phyloP scores from a whole-genome alignment of 2,888 invertebrate species.

The Caenorhabditis panamensis region DNA sequence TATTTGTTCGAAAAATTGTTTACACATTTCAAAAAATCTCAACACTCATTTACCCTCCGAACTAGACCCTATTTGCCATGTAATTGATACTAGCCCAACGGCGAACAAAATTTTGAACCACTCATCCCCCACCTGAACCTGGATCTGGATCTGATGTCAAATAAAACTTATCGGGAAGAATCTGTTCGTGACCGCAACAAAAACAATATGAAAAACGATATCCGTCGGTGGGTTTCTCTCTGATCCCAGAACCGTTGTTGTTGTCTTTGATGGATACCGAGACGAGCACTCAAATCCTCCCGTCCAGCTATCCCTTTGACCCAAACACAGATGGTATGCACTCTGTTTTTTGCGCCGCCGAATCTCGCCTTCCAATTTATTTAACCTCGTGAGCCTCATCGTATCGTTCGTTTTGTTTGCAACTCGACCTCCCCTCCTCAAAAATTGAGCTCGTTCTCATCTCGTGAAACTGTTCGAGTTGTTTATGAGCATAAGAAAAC shows the following conservation, averaged over 20 bases:
- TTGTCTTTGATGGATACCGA: slow-evolving; percentile 29
- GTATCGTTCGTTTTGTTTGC: slow-evolving; percentile 60
- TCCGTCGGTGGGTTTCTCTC: not conserved
- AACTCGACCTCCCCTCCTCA: slow-evolving; percentile 47
- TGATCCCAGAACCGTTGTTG: slow-evolving; percentile 4
- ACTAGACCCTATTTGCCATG: slow-evolving; percentile 6
- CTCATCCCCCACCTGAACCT: not conserved
- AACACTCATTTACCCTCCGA: too few species aligned
- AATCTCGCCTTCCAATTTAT: slow-evolving; percentile 53
- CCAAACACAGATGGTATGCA: slow-evolving; percentile 46
- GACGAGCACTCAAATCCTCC: slow-evolving; percentile 17
- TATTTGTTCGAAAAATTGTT: not conserved
- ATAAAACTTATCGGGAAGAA: not conserved
- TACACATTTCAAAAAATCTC: not conserved
- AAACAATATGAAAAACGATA: slow-evolving; percentile 26
- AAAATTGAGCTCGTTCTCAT: slow-evolving; percentile 42
- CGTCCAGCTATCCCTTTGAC: not conserved
- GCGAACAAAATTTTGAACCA: not conserved
- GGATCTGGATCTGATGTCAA: not conserved
- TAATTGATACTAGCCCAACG: not conserved
- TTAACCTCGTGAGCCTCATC: slow-evolving; percentile 60
- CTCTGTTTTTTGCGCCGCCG: slow-evolving; percentile 35
- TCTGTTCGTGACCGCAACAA: slow-evolving; percentile 19
- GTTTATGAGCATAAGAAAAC: slow-evolving; percentile 17
- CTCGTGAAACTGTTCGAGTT: slow-evolving; percentile 40